Evolutionary conservation across 2,797 vertebrate genomes (phyloP), one percentile per base, ranked within the genome.

Genomic region (Neomorphus geoffroyi): DNA sequence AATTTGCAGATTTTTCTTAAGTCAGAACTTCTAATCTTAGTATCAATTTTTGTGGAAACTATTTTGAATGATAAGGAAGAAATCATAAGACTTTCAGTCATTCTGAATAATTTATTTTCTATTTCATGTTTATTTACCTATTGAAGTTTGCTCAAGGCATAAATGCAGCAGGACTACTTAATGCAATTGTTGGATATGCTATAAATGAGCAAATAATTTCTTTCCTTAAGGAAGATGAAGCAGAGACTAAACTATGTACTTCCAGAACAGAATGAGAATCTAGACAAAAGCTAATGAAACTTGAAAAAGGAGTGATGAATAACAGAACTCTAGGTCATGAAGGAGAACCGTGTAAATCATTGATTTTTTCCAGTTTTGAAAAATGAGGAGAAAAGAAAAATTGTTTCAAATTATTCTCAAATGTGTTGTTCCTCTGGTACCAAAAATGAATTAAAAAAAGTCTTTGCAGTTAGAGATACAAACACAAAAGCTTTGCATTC

Each of bases 281-380:
- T 86, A 92, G 45, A 57, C 35, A 82, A 50, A 53, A 77, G 33
- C 33, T 92, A 85, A 80, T 89, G 60, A 79, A 87, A 92, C 37
- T 54, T 65, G 50, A 81, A 78, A 14, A 18, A 73, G 24, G 27
- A 92, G 26, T 91, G 79, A 93, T 64, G 88, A 94, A 90, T 94
- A 79, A 92, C 53, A 88, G 51, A 82, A 64, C 30, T 83, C 32
- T n/a, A 84, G 70, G 78, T 89, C 71, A 81, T 18, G 21, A 32
- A 80, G 41, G 14, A 87, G 27, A 84, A 53, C 33, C 75, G 9
- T 60, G 54, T 46, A 88, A 78, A 74, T 88, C 35, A 71, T 7
- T 54, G 83, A 2, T 74, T 83, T 82, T 57, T 73, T 79, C 26
- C 62, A 57, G 37, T 81, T n/a, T 35, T 88, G 64, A 82, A 88